These are phyloP conservation scores for Acrocephalus kingi DNA, from an alignment of 2,113 vertebrate genomes.

Conservation along the genomic window DNA sequence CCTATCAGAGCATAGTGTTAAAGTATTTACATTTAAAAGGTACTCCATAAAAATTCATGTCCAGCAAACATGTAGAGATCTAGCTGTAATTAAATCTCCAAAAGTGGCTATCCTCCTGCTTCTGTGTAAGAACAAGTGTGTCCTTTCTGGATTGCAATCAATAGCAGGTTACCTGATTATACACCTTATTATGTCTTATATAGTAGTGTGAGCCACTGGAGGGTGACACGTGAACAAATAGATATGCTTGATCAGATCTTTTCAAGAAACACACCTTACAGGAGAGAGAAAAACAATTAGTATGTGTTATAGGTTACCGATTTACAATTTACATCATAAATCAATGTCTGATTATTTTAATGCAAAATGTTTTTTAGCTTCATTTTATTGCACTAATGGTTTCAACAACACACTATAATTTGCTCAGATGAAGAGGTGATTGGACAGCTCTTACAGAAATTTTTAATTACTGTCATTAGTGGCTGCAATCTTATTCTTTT, in stretches of 20 bases:
- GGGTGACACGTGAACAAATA: slow-evolving; percentile 10
- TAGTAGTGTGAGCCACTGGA: background rate
- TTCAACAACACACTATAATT: slow-evolving; percentile 61
- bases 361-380: slow-evolving; percentile 40
- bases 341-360: slow-evolving; percentile 53
- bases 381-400: slow-evolving; percentile 26
- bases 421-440: slow-evolving; percentile 55
- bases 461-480: slow-evolving; percentile 65
- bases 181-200: background rate
- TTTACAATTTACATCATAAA: slow-evolving; percentile 53
- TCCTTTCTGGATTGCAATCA: background rate
- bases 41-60: background rate
- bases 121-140: background rate
- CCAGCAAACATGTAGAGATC: background rate
- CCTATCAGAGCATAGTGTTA: background rate
- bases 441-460: slow-evolving; percentile 60
- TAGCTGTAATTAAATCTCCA: background rate
- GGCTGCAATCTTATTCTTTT: slow-evolving; percentile 37
- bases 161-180: background rate
- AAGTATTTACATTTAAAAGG: background rate
- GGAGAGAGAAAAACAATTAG: slow-evolving; percentile 5
- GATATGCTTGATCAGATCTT: slow-evolving; percentile 9
- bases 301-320: slow-evolving; percentile 30
- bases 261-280: slow-evolving; percentile 9
- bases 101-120: background rate